Conservation (phyloP, 2,888 invertebrate species). For the Aphrophora alni region DNA sequence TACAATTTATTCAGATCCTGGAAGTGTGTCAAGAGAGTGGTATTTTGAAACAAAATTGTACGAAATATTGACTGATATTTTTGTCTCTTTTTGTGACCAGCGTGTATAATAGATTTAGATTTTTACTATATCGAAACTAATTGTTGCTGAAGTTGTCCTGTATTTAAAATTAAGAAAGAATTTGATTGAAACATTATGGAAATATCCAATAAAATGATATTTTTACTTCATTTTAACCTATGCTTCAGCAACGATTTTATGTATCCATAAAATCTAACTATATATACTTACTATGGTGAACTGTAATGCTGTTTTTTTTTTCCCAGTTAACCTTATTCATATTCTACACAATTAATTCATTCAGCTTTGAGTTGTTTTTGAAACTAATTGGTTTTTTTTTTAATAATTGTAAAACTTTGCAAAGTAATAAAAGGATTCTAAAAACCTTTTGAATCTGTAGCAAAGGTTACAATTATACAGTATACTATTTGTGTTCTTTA, state of each 20-base stretch:
- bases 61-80: background rate
- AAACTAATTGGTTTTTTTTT: too few species aligned
- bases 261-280: background rate
- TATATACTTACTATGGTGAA: background rate
- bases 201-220: too few species aligned
- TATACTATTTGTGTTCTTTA: too few species aligned
- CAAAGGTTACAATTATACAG: too few species aligned
- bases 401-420: too few species aligned
- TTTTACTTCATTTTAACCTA: too few species aligned
- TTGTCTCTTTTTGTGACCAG: background rate
- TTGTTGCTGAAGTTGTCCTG: background rate
- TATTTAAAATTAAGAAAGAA: background rate
- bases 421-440: too few species aligned
- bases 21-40: background rate
- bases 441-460: too few species aligned
- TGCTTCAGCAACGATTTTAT: background rate
- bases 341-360: background rate
- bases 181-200: background rate
- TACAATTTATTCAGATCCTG: background rate
- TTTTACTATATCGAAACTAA: background rate
- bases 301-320: background rate
- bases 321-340: background rate
- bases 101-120: background rate
- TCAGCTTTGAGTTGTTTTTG: too few species aligned
- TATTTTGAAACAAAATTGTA: background rate